Conservation (phyloP, 1,140 invertebrate genomes). For the Lineus longissimus region DNA sequence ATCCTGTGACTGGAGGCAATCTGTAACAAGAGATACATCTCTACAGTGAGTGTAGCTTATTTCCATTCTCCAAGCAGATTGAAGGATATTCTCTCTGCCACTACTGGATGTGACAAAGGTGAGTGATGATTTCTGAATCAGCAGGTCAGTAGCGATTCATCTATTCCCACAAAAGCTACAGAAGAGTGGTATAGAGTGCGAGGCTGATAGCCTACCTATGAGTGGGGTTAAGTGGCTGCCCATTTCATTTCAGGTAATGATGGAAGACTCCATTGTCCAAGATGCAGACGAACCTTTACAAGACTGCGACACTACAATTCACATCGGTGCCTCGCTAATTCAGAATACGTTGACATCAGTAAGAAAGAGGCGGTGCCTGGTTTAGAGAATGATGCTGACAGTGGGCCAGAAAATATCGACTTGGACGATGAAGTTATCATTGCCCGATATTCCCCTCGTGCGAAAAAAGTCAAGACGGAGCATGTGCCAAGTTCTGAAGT, state of each 20-base stretch:
- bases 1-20: no score
- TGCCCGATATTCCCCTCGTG: neutral
- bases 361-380: conserved; percentile 33
- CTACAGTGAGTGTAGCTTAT: no score
- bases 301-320: conserved; percentile 47
- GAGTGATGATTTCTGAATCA: no score
- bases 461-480: neutral
- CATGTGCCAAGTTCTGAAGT: neutral
- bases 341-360: conserved; percentile 46
- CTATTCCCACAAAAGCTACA: no score
- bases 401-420: conserved; percentile 9
- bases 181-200: no score
- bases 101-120: no score
- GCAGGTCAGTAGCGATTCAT: no score
- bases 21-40: no score
- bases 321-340: conserved; percentile 44
- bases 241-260: conserved; percentile 32
- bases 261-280: conserved; percentile 38
- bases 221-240: no score
- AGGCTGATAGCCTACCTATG: no score
- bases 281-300: conserved; percentile 42
- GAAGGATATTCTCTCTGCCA: no score
- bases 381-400: conserved; percentile 19
- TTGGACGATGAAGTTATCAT: conserved; percentile 17
- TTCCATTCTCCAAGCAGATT: no score